phyloP scores from a whole-genome alignment of 2,888 invertebrate genomes.

The Antitype chi region DNA sequence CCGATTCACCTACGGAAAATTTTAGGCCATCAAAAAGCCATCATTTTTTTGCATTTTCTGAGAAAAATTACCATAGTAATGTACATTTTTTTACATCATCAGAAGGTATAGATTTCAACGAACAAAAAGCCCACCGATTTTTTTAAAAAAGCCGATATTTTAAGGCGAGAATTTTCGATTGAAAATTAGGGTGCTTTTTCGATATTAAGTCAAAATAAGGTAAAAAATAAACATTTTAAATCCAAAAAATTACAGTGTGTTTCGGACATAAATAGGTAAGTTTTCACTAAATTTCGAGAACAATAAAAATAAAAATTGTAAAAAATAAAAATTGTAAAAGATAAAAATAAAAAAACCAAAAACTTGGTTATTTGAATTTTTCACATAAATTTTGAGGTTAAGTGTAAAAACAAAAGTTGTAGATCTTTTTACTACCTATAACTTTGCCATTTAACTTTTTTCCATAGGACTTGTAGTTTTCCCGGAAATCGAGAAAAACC shows the following conservation, averaged over 20 bases:
- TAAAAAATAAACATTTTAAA: not conserved
- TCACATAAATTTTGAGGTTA: no score
- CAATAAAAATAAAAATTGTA: no score
- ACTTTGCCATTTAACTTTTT: conserved; percentile 6
- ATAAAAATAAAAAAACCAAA: no score
- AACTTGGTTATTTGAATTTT: no score
- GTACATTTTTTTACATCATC: not conserved
- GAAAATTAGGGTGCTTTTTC: not conserved
- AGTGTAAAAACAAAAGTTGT: not conserved
- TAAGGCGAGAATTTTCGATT: not conserved
- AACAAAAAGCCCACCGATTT: not conserved
- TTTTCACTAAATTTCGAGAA: no score
- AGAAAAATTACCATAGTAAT: not conserved
- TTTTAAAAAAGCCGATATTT: not conserved
- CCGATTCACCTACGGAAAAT: no score
- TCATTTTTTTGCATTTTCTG: not conserved
- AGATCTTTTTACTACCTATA: conserved; percentile 10
- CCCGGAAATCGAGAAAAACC: not conserved
- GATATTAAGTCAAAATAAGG: not conserved
- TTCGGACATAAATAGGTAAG: no score
- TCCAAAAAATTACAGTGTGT: not conserved
- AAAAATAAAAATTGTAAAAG: no score
- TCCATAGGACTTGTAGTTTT: conserved; percentile 4
- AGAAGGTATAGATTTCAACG: not conserved
- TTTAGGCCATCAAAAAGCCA: no score